phyloP scores from a whole-genome alignment of 2,888 invertebrate genomes.

The Apodemia zela region DNA sequence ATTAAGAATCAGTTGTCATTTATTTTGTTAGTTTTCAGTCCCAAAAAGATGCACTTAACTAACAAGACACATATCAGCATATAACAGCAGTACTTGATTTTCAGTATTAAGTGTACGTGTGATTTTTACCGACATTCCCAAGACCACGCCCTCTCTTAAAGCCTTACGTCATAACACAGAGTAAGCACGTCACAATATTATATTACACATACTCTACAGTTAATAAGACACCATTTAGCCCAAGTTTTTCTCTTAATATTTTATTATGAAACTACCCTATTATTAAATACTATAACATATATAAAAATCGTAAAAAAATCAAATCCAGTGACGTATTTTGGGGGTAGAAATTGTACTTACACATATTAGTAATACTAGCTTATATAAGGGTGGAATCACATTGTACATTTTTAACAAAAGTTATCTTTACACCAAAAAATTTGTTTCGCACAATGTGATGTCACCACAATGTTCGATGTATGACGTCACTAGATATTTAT shows the following conservation, averaged over 20 bases:
- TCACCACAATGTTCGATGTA: slow-evolving; percentile 15
- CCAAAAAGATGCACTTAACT: no score
- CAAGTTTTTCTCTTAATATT: slow-evolving; percentile 3
- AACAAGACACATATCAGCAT: no score
- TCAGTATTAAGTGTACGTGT: background rate
- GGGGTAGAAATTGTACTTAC: slow-evolving; percentile 3
- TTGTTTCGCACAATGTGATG: background rate
- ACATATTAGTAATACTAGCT: slow-evolving; percentile 28
- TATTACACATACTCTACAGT: slow-evolving; percentile 29
- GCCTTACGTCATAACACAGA: slow-evolving; percentile 26
- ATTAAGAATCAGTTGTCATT: no score
- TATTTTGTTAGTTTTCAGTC: no score
- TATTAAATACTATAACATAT: background rate
- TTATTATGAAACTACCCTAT: background rate
- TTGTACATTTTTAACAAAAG: background rate
- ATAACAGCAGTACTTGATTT: no score
- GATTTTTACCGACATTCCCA: slow-evolving; percentile 1
- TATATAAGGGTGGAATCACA: slow-evolving; percentile 31
- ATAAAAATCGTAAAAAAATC: slow-evolving; percentile 31
- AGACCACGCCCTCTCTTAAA: slow-evolving; percentile 13
- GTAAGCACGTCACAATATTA: slow-evolving; percentile 16
- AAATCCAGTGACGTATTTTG: slow-evolving; percentile 12
- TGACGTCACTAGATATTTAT: slow-evolving; percentile 15
- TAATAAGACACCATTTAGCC: slow-evolving; percentile 57
- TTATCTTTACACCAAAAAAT: background rate